Percentiles rank a stretch among this genome's conserved stretches.
Conservation (phyloP, 1,140 invertebrate genomes). For the Aleiodes sp. region DNA sequence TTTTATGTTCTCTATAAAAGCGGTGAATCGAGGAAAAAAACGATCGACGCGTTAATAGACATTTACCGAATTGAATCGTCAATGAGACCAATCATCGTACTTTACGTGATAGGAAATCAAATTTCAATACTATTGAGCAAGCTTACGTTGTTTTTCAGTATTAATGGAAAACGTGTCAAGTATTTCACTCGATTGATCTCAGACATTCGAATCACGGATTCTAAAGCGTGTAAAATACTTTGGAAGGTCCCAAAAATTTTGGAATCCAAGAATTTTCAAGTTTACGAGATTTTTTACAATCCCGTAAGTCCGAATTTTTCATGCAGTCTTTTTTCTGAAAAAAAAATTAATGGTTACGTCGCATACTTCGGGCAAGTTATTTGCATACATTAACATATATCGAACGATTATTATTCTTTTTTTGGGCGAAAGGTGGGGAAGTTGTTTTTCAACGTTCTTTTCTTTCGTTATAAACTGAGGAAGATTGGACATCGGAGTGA, state of each 20-base stretch:
- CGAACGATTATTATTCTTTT: constrained; percentile 21
- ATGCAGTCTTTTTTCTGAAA: no score
- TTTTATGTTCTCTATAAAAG: not conserved
- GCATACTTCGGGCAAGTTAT: constrained; percentile 25
- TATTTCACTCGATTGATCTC: no score
- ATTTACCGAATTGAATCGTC: constrained; percentile 26
- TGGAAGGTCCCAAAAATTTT: no score
- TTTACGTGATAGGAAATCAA: no score
- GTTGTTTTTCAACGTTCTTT: not conserved
- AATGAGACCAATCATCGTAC: constrained; percentile 40
- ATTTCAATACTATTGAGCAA: no score
- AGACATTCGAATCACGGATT: no score
- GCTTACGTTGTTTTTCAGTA: no score
- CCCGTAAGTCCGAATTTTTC: no score
- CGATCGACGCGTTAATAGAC: not conserved
- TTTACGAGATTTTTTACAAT: no score
- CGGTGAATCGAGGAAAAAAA: not conserved
- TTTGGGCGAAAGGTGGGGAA: constrained; percentile 18
- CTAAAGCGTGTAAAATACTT: no score
- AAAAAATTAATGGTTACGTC: constrained; percentile 39
- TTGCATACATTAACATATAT: constrained; percentile 43
- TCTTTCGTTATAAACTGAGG: not conserved
- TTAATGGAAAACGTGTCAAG: no score
- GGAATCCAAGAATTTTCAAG: no score
- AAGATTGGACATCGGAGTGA: not conserved